Percentiles rank a stretch among this genome's conserved stretches.
phyloP scores from a whole-genome alignment of 1,140 invertebrate species.

The Drosophila eugracilis region DNA sequence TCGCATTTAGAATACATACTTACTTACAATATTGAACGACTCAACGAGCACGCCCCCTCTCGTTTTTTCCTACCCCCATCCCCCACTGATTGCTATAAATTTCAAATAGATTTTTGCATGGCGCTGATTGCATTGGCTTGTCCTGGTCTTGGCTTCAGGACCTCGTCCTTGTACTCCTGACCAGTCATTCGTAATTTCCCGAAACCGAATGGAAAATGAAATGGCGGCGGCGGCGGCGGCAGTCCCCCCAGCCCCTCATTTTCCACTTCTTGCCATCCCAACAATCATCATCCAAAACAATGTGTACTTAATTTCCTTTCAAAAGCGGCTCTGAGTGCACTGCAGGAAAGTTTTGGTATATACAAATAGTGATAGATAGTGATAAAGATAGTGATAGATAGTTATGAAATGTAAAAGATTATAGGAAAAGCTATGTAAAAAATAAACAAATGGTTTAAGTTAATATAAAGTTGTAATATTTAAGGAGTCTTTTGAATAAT shows the following conservation, averaged over 20 bases:
- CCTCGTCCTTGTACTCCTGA: constrained; percentile 4
- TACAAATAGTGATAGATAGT: too few species aligned
- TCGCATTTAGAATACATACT: constrained; percentile 45
- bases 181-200: constrained; percentile 64
- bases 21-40: constrained; percentile 40
- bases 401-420: too few species aligned
- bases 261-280: background rate
- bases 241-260: background rate
- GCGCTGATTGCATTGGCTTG: constrained; percentile 50
- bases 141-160: constrained; percentile 1
- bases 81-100: constrained; percentile 41
- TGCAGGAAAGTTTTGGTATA: background rate
- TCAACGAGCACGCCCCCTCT: constrained; percentile 10
- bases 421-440: too few species aligned
- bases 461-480: too few species aligned
- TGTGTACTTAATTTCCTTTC: constrained; percentile 72
- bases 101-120: constrained; percentile 47
- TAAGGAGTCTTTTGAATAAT: too few species aligned
- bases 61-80: background rate
- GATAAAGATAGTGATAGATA: too few species aligned
- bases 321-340: constrained; percentile 1
- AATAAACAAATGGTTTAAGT: too few species aligned
- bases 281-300: constrained; percentile 48
- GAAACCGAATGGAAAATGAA: constrained; percentile 59
- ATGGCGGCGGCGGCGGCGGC: too few species aligned